Base-by-base conservation (phyloP, 2,797 vertebrate species). In the Delichon dasypus region DNA sequence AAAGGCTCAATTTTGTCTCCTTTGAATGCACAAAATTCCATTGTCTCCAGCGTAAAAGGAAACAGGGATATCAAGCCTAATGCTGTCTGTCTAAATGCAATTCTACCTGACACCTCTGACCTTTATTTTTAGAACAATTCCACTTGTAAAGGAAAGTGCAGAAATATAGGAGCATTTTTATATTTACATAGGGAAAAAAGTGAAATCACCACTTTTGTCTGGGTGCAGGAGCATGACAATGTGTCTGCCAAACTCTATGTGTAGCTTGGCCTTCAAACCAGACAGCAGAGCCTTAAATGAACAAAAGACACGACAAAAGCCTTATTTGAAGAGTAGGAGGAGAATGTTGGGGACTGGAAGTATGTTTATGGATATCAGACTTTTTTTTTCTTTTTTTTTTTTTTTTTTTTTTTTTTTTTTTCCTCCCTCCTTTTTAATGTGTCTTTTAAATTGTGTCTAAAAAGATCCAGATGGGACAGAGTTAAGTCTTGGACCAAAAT, bases 11-110 rank as follows among this genome's bases (percentile, higher is more conserved):
- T 95, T 95, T 95, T 93, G 32, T 64, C 88, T 10, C 66, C 84
- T 96, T 82, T 93, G 93, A 85, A 90, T 89, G 90, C 86, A 57
- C 72, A 47, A 89, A 94, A 94, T 88, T 95, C 78, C 72, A 85
- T 87, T 95, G 92, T 80, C 64, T 95, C 77, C 26, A 18, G n/a
- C 0, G 30, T 44, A 61, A 90, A 93, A 93, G 72, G 92, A 91
- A 94, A 93, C 48, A 57, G 75, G 67, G 47, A 18, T 77, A 80
- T 82, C 57, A 61, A 61, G 77, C 57, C 51, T 82, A 85, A 89
- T 64, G 67, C 77, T 79, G 19, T 45, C 89, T 78, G 40, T 84
- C 70, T 90, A 91, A 89, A 76, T 92, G 73, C 50, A 92, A 82
- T 90, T 83, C 88, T 47, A 53, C 74, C 81, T 90, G 86, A 87